A percentile compares a stretch with the other conserved stretches of the same genome.
Conservation (phyloP, 2,113 vertebrate species). For the Rhombomys opimus region DNA sequence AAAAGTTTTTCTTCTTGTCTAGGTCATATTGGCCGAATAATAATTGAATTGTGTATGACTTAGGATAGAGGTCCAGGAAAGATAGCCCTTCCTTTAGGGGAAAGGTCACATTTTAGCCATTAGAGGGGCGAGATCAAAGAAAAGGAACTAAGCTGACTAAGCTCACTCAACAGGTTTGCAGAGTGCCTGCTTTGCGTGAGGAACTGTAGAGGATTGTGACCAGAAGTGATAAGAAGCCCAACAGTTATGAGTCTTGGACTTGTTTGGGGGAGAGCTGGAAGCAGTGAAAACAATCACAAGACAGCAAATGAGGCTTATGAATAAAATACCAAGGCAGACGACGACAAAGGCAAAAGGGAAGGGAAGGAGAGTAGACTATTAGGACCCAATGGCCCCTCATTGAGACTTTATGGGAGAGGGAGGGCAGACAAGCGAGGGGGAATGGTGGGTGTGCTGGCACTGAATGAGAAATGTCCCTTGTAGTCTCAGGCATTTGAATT, state of each 20-base stretch:
- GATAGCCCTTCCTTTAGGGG: conserved; percentile 11
- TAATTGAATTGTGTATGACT: neutral
- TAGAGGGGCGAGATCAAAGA: conserved; percentile 30
- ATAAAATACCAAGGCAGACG: neutral
- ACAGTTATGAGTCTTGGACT: neutral
- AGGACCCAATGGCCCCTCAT: neutral
- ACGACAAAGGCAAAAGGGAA: neutral
- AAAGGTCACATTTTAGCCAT: conserved; percentile 9
- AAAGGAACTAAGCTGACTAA: neutral
- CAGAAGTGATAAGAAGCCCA: neutral
- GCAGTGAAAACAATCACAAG: neutral
- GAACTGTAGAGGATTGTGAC: neutral
- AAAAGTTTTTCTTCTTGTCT: neutral
- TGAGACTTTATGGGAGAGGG: neutral
- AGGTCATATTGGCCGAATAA: neutral
- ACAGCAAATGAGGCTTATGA: neutral
- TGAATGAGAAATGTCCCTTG: neutral
- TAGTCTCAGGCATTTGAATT: neutral
- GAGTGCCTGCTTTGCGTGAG: neutral
- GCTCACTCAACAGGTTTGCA: neutral
- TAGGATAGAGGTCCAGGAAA: neutral
- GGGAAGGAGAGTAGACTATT: neutral
- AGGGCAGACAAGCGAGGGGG: neutral
- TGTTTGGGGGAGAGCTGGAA: neutral
- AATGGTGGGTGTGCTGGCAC: too few relatives aligned